Evolutionary conservation across 1,140 invertebrate species (phyloP), one percentile per base, ranked within the genome.

Genomic region (Colletes gigas): DNA sequence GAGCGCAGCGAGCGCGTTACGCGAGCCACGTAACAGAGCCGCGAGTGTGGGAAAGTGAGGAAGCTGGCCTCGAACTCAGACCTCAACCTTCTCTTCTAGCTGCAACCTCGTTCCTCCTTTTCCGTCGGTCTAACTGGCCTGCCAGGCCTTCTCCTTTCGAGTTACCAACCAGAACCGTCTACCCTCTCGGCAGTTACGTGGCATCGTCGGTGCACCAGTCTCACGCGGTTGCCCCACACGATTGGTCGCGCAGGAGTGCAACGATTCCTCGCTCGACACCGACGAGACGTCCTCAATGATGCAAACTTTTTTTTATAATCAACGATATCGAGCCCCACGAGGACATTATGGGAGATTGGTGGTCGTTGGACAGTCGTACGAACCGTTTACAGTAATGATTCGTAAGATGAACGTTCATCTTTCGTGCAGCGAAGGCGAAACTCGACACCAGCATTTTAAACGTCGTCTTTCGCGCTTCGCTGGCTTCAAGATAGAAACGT

Each of bases 21-120:
- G 85, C 77, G 78, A 82, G 50, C 82, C 82, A 86, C 68, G 68
- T 68, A 79, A 83, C 80, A 59, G 44, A 21, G 55, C 55, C 21
- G 21, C 57, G 79, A 88, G 87, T 91, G 89, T 89, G 88, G 84
- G 88, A 91, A 90, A 90, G 88, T 87, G 88, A 89, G 88, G 85
- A 88, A 87, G 84, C 82, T 80, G 89, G 88, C 88, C 89, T 91
- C 90, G 87, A 90, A 90, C 89, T 86, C 84, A 87, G 89, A 89
- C 90, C 90, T 90, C 86, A 89, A 89, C 90, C 89, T 89, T 90
- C 88, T 87, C 83, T 82, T 73, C 79, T 62, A 68, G 44, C 63
- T 80, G 54, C 71, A 80, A 75, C 71, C 78, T 74, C 78, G 78
- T 80, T 80, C 72, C 55, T 80, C 78, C 78, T 80, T 80, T 80